Base-by-base conservation (phyloP, 2,797 vertebrate species). In the Muraenolepis orangiensis region DNA sequence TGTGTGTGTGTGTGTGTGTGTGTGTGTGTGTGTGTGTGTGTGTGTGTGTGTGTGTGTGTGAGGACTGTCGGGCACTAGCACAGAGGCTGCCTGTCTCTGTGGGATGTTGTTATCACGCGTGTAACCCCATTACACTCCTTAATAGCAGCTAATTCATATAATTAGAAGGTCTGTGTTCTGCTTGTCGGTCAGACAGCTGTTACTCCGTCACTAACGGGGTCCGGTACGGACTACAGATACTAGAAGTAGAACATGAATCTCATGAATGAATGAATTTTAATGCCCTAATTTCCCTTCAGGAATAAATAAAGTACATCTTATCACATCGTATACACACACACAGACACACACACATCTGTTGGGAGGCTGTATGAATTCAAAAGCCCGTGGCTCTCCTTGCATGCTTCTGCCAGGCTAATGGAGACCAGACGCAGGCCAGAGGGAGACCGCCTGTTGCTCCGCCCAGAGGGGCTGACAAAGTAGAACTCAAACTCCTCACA, bases 391-490 rank as follows among this genome's bases (percentile, higher is more conserved):
- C n/a, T 61, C 6, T 1, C 6, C 64, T 29, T 66, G 26, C 64
- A 0, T 14, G 0, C 68, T 36, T 14, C 6, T 40, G 0, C 68
- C 78, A 89, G 85, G 71, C 8, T 0, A 72, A 81, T 40, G 71
- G 28, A 16, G 76, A 80, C 16, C 12, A 72, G 42, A 74, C 8
- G 0, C 80, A 84, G 70, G 68, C 69, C 11, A 81, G 76, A 70
- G 76, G 64, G 16, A 84, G 77, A 57, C 40, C 4, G 10, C 10
- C 71, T 0, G 67, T 40, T 28, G 72, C 82, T 79, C 81, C 84
- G 26, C 71, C 75, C 46, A 84, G 84, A 81, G 80, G 61, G 23
- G 79, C 72, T 76, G 82, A 87, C 32, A 78, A 85, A 84, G 90
- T 90, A 31, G 40, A 0, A 29, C 29, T 74, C 71, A 68, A 70